These are phyloP conservation scores for Xenops minutus DNA, from an alignment of 2,797 vertebrate species.

Conservation along the genomic window DNA sequence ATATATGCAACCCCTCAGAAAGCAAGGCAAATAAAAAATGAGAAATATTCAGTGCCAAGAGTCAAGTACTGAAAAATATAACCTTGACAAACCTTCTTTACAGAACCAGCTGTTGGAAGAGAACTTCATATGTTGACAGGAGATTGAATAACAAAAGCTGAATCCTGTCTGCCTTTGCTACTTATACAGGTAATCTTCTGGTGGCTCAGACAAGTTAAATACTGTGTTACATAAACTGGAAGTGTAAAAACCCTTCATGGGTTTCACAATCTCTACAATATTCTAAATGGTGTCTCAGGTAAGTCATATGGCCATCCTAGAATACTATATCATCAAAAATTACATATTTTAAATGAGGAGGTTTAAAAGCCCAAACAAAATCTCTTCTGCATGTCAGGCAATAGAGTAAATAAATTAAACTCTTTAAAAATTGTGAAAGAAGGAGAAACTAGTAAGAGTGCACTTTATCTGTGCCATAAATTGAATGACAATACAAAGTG, in stretches of 20 bases:
- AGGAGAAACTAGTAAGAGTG: not conserved
- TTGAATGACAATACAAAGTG: not conserved
- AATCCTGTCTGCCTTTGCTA: slow-evolving; percentile 7
- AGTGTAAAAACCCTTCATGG: not conserved
- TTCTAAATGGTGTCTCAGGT: not conserved
- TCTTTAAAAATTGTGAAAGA: not conserved
- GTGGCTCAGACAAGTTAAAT: not conserved
- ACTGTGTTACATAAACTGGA: not conserved
- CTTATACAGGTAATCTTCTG: slow-evolving; percentile 1
- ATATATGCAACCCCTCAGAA: not conserved
- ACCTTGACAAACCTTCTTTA: not conserved
- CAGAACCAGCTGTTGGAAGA: not conserved
- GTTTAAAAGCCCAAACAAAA: not conserved
- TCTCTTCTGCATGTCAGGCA: not conserved
- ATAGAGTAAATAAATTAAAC: not conserved
- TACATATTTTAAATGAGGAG: not conserved
- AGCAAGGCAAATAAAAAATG: not conserved
- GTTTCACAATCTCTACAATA: not conserved
- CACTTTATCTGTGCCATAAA: not conserved
- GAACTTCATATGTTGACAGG: not conserved
- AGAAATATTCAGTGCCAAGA: not conserved
- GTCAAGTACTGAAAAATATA: not conserved
- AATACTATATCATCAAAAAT: not conserved
- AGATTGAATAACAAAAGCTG: not conserved
- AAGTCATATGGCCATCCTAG: not conserved